phyloP scores from a whole-genome alignment of 37 sponge, comb jelly and placozoan genomes.

The Axinella damicornis region DNA sequence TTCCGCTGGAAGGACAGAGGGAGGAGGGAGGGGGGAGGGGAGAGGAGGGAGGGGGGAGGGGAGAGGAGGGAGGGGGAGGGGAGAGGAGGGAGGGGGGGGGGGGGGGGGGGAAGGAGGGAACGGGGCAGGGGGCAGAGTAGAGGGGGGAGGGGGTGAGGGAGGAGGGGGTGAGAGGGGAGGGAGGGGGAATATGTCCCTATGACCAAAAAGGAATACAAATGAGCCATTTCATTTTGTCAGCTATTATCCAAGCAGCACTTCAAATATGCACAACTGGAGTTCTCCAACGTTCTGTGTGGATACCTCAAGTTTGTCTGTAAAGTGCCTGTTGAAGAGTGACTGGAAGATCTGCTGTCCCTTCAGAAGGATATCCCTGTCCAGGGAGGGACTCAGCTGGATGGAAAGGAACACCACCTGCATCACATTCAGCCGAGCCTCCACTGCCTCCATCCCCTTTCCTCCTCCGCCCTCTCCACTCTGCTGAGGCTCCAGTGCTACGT shows the following conservation, averaged over 20 bases:
- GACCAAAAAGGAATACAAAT: background rate
- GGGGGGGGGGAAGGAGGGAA: too few species aligned
- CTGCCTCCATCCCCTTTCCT: background rate
- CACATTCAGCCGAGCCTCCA: slow-evolving; percentile 54
- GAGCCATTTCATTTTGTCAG: background rate
- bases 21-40: too few species aligned
- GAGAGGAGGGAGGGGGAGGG: too few species aligned
- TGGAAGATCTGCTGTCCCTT: slow-evolving; percentile 51
- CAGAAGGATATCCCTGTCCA: slow-evolving; percentile 9
- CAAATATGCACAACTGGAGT: background rate
- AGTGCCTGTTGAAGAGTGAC: slow-evolving; percentile 46
- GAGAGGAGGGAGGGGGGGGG: too few species aligned
- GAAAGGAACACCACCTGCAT: slow-evolving; percentile 58
- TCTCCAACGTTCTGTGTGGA: background rate
- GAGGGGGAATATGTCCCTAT: background rate
- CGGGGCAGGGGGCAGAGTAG: too few species aligned
- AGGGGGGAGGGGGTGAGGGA: too few species aligned
- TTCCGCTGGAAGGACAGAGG: too few species aligned
- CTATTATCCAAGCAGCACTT: background rate
- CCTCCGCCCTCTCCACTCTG: background rate
- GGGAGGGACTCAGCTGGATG: slow-evolving; percentile 14
- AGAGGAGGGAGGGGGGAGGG: too few species aligned
- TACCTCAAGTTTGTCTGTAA: slow-evolving; percentile 50
- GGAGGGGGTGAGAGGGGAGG: too few species aligned
- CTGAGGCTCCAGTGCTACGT: slow-evolving; percentile 3